Percentiles rank a stretch among this genome's conserved stretches.
These are phyloP conservation scores for Microtus oregoni DNA, from an alignment of 2,113 vertebrate genomes.

Conservation along the genomic window DNA sequence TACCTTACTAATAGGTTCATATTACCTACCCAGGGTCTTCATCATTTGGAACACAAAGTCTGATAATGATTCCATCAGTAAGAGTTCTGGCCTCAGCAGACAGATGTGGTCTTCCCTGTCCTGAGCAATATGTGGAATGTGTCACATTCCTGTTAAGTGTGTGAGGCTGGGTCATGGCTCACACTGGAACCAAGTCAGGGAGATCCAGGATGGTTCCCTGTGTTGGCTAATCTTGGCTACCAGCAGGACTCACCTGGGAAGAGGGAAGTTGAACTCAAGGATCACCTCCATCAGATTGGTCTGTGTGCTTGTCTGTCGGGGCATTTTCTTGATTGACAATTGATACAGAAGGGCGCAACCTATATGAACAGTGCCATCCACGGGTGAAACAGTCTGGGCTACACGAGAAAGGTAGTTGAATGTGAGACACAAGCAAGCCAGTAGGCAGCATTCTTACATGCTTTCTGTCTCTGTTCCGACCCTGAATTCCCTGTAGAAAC, in stretches of 20 bases:
- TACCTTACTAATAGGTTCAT: neutral
- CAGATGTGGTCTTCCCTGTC: neutral
- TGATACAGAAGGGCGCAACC: no score
- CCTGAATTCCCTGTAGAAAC: neutral
- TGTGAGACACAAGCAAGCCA: neutral
- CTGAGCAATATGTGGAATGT: neutral
- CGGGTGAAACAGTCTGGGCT: neutral
- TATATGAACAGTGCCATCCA: neutral
- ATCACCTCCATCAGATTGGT: neutral
- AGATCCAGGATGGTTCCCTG: neutral
- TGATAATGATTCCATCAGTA: neutral
- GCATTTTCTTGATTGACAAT: neutral
- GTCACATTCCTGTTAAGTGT: neutral
- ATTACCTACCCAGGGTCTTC: neutral
- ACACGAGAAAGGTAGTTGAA: neutral
- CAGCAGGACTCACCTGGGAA: neutral
- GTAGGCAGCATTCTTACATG: neutral
- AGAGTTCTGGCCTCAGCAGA: neutral
- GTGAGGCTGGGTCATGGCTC: neutral
- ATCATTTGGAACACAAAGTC: neutral
- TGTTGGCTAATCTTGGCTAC: neutral
- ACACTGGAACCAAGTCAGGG: neutral
- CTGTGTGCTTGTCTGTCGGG: neutral
- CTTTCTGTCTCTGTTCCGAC: neutral
- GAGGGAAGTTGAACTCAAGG: neutral